Evolutionary conservation across 2,797 vertebrate species (phyloP), one percentile per base, ranked within the genome.

Genomic region (Gymnodraco acuticeps): DNA sequence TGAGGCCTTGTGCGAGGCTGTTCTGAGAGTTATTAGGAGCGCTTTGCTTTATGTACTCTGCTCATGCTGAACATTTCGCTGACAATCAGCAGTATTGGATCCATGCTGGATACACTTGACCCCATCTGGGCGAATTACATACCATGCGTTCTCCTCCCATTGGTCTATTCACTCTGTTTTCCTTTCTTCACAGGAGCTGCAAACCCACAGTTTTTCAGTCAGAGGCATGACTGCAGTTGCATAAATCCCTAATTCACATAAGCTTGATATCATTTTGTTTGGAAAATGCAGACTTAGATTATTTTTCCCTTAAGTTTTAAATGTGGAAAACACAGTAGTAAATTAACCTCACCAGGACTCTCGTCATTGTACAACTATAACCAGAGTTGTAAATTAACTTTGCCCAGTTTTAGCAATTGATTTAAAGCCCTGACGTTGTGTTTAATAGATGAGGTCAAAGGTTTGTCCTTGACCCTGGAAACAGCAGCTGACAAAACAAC

Each of bases 51-150:
- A 91, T 85, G 78, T 70, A 78, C 80, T 81, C 70, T 45, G 62
- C 73, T 78, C 45, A 33, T 70, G 76, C 83, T 80, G 67, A 78
- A 71, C 79, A 64, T 90, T 91, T 84, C 0, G 73, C 83, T 87
- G 85, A 89, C 75, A 80, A 70, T 92, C 88, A 90, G 91, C 88
- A 91, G 50, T 88, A 87, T 87, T 78, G 88, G 83, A 88, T 79
- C 84, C 60, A 71, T 15, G 56, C 65, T 83, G 77, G 71, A 87
- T 75, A 83, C 66, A 69, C 66, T 85, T 38, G 13, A 67, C 70
- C 77, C 61, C 68, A 73, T 83, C 75, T 54, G 41, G 73, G 48
- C 14, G 20, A 73, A 77, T 81, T 69, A 73, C 45, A 71, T 47
- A 73, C 60, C 38, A 48, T 56, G 27, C 31, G 59, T 79, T 69